These are phyloP conservation scores for Mugil cephalus DNA, from an alignment of 2,113 vertebrate species.

Conservation along the genomic window DNA sequence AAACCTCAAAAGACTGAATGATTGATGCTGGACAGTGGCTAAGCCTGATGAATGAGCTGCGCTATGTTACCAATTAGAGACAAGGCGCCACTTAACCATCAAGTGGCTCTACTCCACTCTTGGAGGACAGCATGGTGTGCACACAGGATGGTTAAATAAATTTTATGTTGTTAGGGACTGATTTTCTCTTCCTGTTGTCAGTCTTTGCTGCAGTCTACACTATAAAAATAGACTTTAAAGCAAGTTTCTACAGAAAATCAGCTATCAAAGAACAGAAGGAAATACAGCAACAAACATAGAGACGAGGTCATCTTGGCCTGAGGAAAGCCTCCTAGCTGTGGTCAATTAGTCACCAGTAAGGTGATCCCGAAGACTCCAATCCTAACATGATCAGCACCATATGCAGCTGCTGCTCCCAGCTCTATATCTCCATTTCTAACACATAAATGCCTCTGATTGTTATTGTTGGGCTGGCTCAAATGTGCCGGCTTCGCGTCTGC, in stretches of 20 bases:
- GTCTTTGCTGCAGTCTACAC: slow-evolving; percentile 2
- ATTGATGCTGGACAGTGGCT: slow-evolving; percentile 68
- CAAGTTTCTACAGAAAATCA: slow-evolving; percentile 26
- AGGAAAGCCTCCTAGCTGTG: slow-evolving; percentile 53
- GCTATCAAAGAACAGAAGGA: slow-evolving; percentile 15
- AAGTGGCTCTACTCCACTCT: slow-evolving; percentile 42
- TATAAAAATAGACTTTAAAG: slow-evolving; percentile 40
- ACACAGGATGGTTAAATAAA: not conserved
- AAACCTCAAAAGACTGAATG: slow-evolving; percentile 57
- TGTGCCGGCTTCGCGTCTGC: slow-evolving; percentile 55
- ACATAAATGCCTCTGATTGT: slow-evolving; percentile 79
- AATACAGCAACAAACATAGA: slow-evolving; percentile 26
- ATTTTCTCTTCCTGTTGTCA: slow-evolving; percentile 24
- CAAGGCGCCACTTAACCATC: slow-evolving; percentile 65
- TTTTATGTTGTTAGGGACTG: not conserved
- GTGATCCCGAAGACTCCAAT: slow-evolving; percentile 63
- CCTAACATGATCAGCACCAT: slow-evolving; percentile 79
- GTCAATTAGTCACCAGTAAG: slow-evolving; percentile 82
- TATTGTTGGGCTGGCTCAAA: slow-evolving; percentile 77
- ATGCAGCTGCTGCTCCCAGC: slow-evolving; percentile 66
- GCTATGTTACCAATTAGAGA: slow-evolving; percentile 67
- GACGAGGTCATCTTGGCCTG: slow-evolving; percentile 48
- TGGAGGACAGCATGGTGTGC: slow-evolving; percentile 45
- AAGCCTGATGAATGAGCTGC: slow-evolving; percentile 67
- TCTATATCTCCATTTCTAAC: slow-evolving; percentile 54